Base-by-base conservation (phyloP, 1,140 invertebrate species). In the Listronotus bonariensis region DNA sequence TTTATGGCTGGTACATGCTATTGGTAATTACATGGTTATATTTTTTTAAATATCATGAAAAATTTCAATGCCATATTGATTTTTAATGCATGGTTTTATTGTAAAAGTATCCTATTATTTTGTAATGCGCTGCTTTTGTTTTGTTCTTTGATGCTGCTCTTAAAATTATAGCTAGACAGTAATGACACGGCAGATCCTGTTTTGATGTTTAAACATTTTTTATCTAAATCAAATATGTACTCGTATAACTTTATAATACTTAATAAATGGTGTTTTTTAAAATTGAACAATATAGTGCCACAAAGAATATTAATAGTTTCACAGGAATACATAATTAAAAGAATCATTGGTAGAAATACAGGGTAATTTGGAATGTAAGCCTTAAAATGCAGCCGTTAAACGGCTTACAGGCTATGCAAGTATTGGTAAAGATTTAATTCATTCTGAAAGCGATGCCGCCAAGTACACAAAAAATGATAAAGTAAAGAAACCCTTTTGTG, bases 91-190 rank as follows among this genome's bases (percentile, higher is more conserved):
- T 55, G 52, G 51, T 41, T 46, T 14, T 54, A 38, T 48, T 12
- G 32, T 41, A 45, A 45, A 54, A 9, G 42, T 62, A 51, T 60
- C 45, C 57, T 60, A 60, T 60, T 60, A 62, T 63, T 63, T 63
- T 40, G 43, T 46, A 55, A 26, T 42, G 31, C 10, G 31, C 15
- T 32, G 9, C 41, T 55, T 63, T 63, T 63, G 32, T 63, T 52
- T 53, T 15, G 14, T 40, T 62, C 41, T 34, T 45, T 42, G 18
- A 32, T 36, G 15, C n/a, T 41, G 18, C 26, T 45, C 15, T 45
- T 42, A 9, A 57, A 57, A 57, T 57, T 57, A 57, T 36, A 57
- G 32, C n/a, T 36, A 12, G 26, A 10, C 31, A 57, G 31, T 18
- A 57, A 34, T 45, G 46, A 49, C 46, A 45, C 6, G 45, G 26